Base-by-base conservation (phyloP, 2,113 vertebrate genomes). In the Anhinga anhinga region DNA sequence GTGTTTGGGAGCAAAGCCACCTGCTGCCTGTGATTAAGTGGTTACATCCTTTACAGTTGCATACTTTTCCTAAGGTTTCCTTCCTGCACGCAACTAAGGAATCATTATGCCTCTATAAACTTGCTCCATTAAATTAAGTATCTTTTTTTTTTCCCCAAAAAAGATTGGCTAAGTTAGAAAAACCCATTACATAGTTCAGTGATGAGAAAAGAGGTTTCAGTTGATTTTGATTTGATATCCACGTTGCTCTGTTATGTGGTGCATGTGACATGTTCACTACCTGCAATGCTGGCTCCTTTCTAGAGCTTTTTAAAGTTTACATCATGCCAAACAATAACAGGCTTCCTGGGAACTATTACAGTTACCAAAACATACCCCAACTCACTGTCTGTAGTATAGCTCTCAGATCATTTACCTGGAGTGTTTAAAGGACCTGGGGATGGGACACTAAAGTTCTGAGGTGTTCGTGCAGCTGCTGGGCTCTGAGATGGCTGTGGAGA, bases 401-500 rank as follows among this genome's bases (percentile, higher is more conserved):
- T 82, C 84, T 80, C 62, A 73, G 30, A 59, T 62, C 3, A 84
- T 72, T 98, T 97, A 99, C 99, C 99, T 97, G 99, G 99, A 30
- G 99, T 99, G 93, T 99, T 99, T 62, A 99, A 98, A 5, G 99
- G 98, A 61, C 99, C 99, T 2, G 99, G 99, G 10, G 99, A 99
- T 11, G 99, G 98, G 18, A 99, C 99, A 4, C 99, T 98, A 12
- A 99, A 99, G 97, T 99, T 99, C 98, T 99, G 99, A 12, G 99
- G 99, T 20, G 99, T 99, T 34, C 99, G 98, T 44, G 99, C 98
- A 18, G 98, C 98, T 79, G 98, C 99, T 2, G 99, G 99, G 86
- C 99, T 99, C 93, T 99, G 99, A 1, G 99, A 99, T 10, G 99
- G 99, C 50, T 99, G 99, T 11, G 99, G 99, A 65, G 99, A 99